These are phyloP conservation scores for Fopius arisanus DNA, from an alignment of 1,140 invertebrate species.

Conservation along the genomic window DNA sequence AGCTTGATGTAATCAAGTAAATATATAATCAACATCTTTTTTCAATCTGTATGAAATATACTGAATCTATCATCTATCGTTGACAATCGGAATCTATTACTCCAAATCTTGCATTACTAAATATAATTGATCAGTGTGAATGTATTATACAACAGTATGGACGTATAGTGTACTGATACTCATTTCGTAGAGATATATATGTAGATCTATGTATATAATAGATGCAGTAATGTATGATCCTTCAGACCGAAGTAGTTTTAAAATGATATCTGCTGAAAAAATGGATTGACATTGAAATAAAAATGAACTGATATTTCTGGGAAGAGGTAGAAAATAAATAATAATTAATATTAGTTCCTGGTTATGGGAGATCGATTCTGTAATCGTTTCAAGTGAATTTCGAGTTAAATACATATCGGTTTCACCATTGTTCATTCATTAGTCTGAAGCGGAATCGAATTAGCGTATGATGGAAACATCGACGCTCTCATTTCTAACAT, in stretches of 20 bases:
- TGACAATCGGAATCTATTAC: constrained; percentile 29
- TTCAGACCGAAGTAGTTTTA: neutral
- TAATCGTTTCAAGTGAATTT: no score
- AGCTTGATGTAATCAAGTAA: neutral
- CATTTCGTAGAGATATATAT: neutral
- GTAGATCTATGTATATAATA: constrained; percentile 8
- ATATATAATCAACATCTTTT: neutral
- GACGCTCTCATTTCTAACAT: constrained; percentile 48
- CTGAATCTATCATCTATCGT: constrained; percentile 8
- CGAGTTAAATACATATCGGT: no score
- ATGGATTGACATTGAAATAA: no score
- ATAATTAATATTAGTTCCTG: no score
- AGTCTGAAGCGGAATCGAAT: no score
- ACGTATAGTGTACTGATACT: constrained; percentile 1
- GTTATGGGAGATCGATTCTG: no score
- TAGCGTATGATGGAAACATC: no score
- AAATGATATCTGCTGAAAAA: neutral
- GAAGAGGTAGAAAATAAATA: no score
- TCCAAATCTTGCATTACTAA: neutral
- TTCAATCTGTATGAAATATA: constrained; percentile 5
- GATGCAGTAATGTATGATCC: neutral
- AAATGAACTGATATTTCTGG: no score
- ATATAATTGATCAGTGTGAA: neutral
- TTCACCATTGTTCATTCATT: no score
- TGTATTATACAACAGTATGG: neutral